Evolutionary conservation across 2,888 invertebrate species (phyloP).

Genomic region (Limulus polyphemus): DNA sequence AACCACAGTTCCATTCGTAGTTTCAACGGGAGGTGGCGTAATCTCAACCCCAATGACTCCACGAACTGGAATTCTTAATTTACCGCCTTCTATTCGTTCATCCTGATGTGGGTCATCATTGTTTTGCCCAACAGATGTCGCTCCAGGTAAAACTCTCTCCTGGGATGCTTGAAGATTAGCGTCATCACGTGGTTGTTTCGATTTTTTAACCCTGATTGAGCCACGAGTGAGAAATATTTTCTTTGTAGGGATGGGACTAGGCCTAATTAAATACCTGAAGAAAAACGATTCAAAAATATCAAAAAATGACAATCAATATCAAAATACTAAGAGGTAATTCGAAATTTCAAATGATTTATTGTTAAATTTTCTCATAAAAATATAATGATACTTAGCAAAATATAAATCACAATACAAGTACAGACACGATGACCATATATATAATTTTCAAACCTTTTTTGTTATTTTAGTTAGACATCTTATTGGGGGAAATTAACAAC

Average conservation of each 20-base stretch:
- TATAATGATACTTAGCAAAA: too few relatives aligned
- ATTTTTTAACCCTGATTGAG: constrained; percentile 22
- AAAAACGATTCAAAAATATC: constrained; percentile 26
- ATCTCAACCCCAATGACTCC: constrained; percentile 4
- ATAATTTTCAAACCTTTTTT: too few relatives aligned
- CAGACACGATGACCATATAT: too few relatives aligned
- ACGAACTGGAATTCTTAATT: neutral
- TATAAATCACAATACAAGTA: too few relatives aligned
- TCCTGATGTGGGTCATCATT: too few relatives aligned
- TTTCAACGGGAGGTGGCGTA: constrained; percentile 6
- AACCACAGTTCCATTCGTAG: constrained; percentile 8
- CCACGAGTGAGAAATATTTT: constrained; percentile 56
- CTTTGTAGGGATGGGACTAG: constrained; percentile 88
- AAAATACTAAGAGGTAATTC: too few relatives aligned
- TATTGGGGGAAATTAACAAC: too few relatives aligned
- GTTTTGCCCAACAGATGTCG: neutral
- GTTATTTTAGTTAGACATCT: too few relatives aligned
- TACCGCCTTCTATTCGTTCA: constrained; percentile 3
- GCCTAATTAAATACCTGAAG: constrained; percentile 71
- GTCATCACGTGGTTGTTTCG: constrained; percentile 1
- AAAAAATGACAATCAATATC: too few relatives aligned
- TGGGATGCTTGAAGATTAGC: neutral
- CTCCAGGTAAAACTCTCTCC: neutral
- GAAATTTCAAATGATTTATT: too few relatives aligned
- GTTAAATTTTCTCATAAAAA: too few relatives aligned